Conservation (phyloP, 1,140 invertebrate genomes). For the Conus betulinus region DNA sequence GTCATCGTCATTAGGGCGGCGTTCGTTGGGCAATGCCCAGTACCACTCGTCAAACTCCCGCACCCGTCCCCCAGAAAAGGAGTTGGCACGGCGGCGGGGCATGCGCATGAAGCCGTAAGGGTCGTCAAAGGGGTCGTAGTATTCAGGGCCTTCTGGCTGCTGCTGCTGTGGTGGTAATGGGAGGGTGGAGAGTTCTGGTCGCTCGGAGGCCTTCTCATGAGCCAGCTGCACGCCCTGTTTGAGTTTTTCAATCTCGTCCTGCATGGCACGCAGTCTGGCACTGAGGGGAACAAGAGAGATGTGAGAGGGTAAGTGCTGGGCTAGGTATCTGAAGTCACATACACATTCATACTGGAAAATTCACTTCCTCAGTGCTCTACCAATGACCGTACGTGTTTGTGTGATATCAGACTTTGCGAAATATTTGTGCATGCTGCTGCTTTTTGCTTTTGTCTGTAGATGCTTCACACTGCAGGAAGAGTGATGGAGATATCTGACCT, state of each 20-base stretch:
- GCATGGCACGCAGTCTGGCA: constrained; percentile 60
- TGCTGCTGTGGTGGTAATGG: constrained; percentile 18
- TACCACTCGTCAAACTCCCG: constrained; percentile 66
- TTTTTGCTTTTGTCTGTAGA: too few species aligned
- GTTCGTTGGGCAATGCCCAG: constrained; percentile 55
- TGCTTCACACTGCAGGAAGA: too few species aligned
- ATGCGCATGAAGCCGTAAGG: constrained; percentile 68
- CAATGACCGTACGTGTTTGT: too few species aligned
- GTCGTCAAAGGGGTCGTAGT: constrained; percentile 68
- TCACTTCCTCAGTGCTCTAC: too few species aligned
- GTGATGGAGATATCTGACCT: too few species aligned
- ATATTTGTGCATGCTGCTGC: too few species aligned
- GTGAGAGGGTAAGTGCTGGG: too few species aligned
- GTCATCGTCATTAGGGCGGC: constrained; percentile 58
- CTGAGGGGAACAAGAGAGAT: constrained; percentile 33
- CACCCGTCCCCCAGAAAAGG: constrained; percentile 63
- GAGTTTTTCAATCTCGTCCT: constrained; percentile 64
- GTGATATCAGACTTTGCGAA: too few species aligned
- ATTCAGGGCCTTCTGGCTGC: constrained; percentile 50
- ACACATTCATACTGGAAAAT: too few species aligned
- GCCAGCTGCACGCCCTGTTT: constrained; percentile 61
- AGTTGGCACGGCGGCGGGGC: constrained; percentile 66
- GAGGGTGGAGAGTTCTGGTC: constrained; percentile 34
- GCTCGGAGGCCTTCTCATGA: constrained; percentile 48
- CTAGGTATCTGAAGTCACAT: too few species aligned